Conservation (phyloP, 2,888 invertebrate species). For the Rhodophaea formosa region DNA sequence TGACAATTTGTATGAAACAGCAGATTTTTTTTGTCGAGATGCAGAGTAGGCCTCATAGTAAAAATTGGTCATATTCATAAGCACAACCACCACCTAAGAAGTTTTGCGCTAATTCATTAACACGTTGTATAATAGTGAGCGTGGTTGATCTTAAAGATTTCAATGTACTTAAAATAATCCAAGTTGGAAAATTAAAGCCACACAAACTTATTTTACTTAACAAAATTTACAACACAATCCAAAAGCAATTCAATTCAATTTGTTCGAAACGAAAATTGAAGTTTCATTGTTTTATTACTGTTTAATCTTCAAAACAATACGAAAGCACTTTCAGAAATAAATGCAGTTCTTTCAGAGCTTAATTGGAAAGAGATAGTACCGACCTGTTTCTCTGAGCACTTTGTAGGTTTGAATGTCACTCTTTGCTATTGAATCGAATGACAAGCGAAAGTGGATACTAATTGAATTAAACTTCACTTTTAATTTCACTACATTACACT, state of each 20-base stretch:
- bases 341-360: slow-evolving; percentile 5
- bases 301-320: background rate
- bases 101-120: too few species aligned
- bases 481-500: too few species aligned
- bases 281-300: background rate
- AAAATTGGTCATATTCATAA: too few species aligned
- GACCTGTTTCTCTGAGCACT: background rate
- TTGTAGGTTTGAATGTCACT: background rate
- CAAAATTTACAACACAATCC: background rate
- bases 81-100: too few species aligned
- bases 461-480: background rate
- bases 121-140: too few species aligned
- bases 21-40: too few species aligned
- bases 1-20: too few species aligned
- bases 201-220: too few species aligned
- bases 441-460: background rate
- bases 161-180: too few species aligned
- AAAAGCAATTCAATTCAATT: background rate
- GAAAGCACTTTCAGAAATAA: slow-evolving; percentile 6
- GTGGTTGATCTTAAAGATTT: too few species aligned
- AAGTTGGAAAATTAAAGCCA: too few species aligned
- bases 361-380: slow-evolving; percentile 4
- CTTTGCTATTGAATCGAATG: background rate
- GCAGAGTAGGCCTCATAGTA: too few species aligned
- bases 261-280: slow-evolving; percentile 3